A percentile compares a stretch with the other conserved stretches of the same genome.
Conservation (phyloP, 2,888 invertebrate genomes). For the Drosophila borealis region DNA sequence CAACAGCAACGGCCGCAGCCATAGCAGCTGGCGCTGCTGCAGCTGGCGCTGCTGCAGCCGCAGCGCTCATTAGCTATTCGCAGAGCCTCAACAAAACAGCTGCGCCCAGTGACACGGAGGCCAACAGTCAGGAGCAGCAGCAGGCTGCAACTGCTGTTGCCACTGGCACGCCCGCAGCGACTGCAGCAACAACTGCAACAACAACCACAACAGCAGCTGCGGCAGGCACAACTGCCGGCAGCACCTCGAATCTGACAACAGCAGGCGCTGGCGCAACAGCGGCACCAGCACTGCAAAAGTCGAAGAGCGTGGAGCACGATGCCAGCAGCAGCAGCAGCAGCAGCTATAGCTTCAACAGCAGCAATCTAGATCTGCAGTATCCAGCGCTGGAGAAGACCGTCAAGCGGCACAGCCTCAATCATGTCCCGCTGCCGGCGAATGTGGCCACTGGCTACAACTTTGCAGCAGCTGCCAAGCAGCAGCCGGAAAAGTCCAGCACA, state of each 20-base stretch:
- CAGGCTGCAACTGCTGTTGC: constrained; percentile 1
- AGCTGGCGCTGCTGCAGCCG: constrained; percentile 16
- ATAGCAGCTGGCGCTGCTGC: background rate
- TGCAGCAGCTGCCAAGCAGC: constrained; percentile 60
- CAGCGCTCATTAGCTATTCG: constrained; percentile 54
- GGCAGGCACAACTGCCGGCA: constrained; percentile 27
- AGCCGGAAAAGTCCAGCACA: constrained; percentile 13
- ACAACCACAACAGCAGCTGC: constrained; percentile 1
- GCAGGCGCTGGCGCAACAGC: constrained; percentile 22
- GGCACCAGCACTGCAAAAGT: constrained; percentile 82
- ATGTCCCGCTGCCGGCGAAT: constrained; percentile 55
- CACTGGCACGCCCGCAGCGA: constrained; percentile 25
- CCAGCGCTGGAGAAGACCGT: constrained; percentile 85
- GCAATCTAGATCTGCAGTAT: constrained; percentile 84
- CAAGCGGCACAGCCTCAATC: constrained; percentile 82
- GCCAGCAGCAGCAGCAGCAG: constrained; percentile 42
- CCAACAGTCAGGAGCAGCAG: constrained; percentile 11
- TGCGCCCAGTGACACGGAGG: constrained; percentile 16
- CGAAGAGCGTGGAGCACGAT: constrained; percentile 84
- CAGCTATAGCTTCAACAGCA: constrained; percentile 77
- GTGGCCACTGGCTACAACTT: constrained; percentile 40
- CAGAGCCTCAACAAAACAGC: constrained; percentile 52
- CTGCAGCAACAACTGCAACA: constrained; percentile 25
- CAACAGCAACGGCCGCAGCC: constrained; percentile 7
- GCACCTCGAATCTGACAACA: background rate